Evolutionary conservation across 1,140 invertebrate genomes (phyloP), one percentile per base, ranked within the genome.

Genomic region (Yoshiicerus persimilis): DNA sequence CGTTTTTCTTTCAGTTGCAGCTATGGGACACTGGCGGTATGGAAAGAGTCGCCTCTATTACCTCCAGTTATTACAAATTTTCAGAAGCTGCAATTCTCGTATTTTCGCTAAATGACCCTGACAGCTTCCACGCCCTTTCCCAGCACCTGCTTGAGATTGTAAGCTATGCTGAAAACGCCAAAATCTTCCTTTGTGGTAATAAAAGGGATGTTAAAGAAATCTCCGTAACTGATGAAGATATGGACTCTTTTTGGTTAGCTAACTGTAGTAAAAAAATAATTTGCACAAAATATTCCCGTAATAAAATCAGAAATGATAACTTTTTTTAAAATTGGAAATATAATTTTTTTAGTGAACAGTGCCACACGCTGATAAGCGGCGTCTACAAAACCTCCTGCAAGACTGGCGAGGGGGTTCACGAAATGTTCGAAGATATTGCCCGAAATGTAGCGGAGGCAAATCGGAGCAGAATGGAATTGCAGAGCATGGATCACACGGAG

Each of bases 1-100:
- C n/a, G n/a, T n/a, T n/a, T 83, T 77, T 1, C 38, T 93, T 93
- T 80, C 91, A 98, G 97, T 93, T 98, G 64, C 96, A 97, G 93
- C 92, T 98, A 91, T 98, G 97, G 97, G 97, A 98, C 91, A 98
- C 97, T 66, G 97, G 97, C 91, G 97, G 97, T 88, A 97, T 98
- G 96, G 97, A 98, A 93, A 94, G 97, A 92, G 88, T 98, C 47
- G 97, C 97, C 34, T 97, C 96, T n/a, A 96, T 98, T 11, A 98
- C 97, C 3, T 97, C 96, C 20, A 97, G 96, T 90, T 98, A 98
- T 92, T 98, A 98, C 91, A 98, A 98, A 93, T 97, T 97, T 93
- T 96, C 97, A 13, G 97, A 98, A 92, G 97, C 96, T 87, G 97
- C 97, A 80, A 96, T 98, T 90, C 93, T 98, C 70, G 97, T 98